A percentile compares a stretch with the other conserved stretches of the same genome.
Conservation (phyloP, 2,888 invertebrate species). For the Venustoraphidia nigricollis region DNA sequence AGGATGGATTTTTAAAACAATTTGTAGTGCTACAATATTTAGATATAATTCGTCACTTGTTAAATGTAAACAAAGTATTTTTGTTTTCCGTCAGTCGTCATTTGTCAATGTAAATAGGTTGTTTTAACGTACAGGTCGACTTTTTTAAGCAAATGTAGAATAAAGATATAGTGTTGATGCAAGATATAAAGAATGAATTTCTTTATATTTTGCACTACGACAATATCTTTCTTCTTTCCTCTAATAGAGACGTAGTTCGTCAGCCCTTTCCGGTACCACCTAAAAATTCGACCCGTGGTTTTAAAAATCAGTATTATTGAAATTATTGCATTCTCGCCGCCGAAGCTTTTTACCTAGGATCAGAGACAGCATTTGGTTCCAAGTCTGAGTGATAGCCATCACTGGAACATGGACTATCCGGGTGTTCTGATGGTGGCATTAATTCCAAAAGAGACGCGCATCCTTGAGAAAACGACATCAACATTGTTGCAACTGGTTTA, state of each 20-base stretch:
- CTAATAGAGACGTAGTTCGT: no score
- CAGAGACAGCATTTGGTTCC: slow-evolving; percentile 29
- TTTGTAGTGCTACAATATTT: neutral
- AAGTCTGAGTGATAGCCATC: slow-evolving; percentile 78
- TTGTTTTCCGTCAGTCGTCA: no score
- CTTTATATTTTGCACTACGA: no score
- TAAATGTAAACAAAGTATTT: no score
- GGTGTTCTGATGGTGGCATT: slow-evolving; percentile 40
- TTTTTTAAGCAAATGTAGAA: no score
- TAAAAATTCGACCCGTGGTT: neutral
- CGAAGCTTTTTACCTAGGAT: slow-evolving; percentile 14
- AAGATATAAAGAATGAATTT: no score
- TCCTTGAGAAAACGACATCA: slow-evolving; percentile 61
- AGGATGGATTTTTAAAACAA: neutral
- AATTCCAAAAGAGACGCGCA: slow-evolving; percentile 61
- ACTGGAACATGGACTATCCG: slow-evolving; percentile 40
- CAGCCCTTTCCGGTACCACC: neutral
- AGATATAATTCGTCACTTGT: no score
- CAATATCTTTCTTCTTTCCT: no score
- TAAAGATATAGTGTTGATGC: no score
- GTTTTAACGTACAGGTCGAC: no score
- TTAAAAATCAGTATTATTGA: neutral
- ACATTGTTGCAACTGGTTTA: slow-evolving; percentile 51
- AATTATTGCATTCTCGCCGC: slow-evolving; percentile 26
- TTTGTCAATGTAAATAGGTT: no score